Base-by-base conservation (phyloP, 30 jellyfish, hydroid and myxozoan species). In the Hydractinia symbiolongicarpus region DNA sequence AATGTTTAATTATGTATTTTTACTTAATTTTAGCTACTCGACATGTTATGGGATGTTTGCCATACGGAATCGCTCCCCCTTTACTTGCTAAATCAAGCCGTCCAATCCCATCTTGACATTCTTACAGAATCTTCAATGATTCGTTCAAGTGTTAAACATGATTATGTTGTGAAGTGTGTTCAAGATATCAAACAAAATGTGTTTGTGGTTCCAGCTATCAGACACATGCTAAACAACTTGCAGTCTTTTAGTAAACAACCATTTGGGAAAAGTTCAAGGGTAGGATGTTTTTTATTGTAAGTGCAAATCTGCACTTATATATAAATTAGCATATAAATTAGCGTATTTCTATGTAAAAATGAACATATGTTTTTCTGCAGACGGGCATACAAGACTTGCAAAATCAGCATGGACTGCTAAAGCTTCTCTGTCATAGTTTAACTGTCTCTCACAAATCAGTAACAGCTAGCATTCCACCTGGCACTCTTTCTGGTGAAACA, bases 31-130 rank as follows among this genome's bases (percentile, higher is more conserved):
- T 72, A 93, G 98, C 77, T 93, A 3, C 70, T 93, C 52, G 95
- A 81, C 69, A 86, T 93, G 73, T 83, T 93, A 6, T 79, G 87
- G 87, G 83, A 79, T 15, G 21, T 60, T 53, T 93, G 95, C 90
- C 88, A 79, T 55, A 30, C 80, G n/a, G 76, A 87, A 7, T 61
- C 79, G 9, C 94, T 86, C 7, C 95, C 94, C 19, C 68, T 86
- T 10, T 77, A 86, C 56, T 76, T 93, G 56, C 81, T 93, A 81
- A 86, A 93, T 77, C 96, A 93, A 64, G 96, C 96, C 10, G 96
- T 93, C n/a, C 95, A 88, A 77, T 93, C 98, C 5, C 98, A 93
- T 67, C 64, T 93, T 66, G 98, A 93, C 56, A 88, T 93, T 66
- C 88, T 93, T 16, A 83, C 96, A 5, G 94, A 83, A 67, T 87